Base-by-base conservation (phyloP, 2,888 invertebrate genomes). In the Dicycla oo region DNA sequence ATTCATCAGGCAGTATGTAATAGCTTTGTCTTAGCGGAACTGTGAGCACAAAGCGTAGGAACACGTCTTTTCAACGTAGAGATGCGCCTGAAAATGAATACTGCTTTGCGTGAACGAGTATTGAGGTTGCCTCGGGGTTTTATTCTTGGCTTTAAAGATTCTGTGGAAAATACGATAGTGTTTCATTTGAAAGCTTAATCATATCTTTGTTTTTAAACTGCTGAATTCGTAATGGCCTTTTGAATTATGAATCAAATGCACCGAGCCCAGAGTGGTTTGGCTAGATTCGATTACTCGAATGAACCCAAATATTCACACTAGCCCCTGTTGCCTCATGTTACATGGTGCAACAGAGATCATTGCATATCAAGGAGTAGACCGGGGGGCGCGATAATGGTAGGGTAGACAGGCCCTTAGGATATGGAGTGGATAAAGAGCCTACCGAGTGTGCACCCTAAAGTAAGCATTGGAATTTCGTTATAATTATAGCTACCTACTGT, bases 1-100 rank as follows among this genome's bases (percentile, higher is more conserved):
- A 76, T 81, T 79, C 80, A 75, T 75, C 75, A 77, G 54, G 40
- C 80, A 75, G 69, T 43, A 70, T 63, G 74, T 77, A 83, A 83
- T 76, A 62, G 82, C 84, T 84, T 84, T 83, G 83, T 84, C 73
- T 69, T 53, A 54, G 60, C 77, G 77, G 82, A 83, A 83, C 81
- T 72, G 47, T 1, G 63, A n/a, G 61, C 66, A 81, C 81, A 83
- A 81, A 83, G 83, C 62, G 43, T 54, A 69, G 75, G 75, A 66
- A 71, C 67, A 63, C 70, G 83, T 79, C 83, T 83, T 83, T 83
- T 83, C 71, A 80, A 60, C 57, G 60, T 10, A 26, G 69, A 79
- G 70, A 79, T 74, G 69, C 43, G 72, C 34, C 78, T 78, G 69
- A 73, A 81, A 74, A 80, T 81, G 83, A 78, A 69, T 64, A 58